Conservation (phyloP, 2,797 vertebrate species). For the Ceyx erithaca region DNA sequence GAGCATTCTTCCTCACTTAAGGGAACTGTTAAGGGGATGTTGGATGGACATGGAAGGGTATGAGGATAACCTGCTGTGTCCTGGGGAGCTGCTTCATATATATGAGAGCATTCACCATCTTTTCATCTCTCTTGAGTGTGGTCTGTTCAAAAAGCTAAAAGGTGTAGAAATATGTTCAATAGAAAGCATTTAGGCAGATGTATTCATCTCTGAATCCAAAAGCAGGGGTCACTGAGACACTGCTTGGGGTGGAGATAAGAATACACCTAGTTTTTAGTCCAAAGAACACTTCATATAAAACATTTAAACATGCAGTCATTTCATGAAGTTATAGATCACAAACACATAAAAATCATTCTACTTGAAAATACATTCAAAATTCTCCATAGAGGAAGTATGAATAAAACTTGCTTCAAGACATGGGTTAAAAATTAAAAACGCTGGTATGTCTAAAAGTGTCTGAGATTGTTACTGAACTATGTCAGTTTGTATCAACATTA, state of each 20-base stretch:
- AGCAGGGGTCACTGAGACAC: neutral
- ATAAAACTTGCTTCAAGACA: neutral
- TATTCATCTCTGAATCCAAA: neutral
- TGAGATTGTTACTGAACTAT: neutral
- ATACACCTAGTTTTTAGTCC: neutral
- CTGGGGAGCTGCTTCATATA: neutral
- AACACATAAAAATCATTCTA: neutral
- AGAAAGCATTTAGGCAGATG: neutral
- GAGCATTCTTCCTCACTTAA: neutral
- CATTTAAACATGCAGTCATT: neutral
- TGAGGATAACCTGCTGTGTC: neutral
- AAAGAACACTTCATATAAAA: neutral
- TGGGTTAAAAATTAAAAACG: neutral
- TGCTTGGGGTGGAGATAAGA: neutral
- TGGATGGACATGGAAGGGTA: neutral
- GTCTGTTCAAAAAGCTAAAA: neutral
- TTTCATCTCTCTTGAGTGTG: neutral
- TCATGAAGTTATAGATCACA: neutral
- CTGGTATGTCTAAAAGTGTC: neutral
- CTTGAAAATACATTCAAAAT: neutral
- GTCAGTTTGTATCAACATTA: neutral
- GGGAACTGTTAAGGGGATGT: neutral
- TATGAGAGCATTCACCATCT: neutral
- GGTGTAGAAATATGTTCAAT: neutral
- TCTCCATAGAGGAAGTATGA: neutral